These are phyloP conservation scores for Leptarthrus brevirostris DNA, from an alignment of 2,888 invertebrate species.

Conservation along the genomic window DNA sequence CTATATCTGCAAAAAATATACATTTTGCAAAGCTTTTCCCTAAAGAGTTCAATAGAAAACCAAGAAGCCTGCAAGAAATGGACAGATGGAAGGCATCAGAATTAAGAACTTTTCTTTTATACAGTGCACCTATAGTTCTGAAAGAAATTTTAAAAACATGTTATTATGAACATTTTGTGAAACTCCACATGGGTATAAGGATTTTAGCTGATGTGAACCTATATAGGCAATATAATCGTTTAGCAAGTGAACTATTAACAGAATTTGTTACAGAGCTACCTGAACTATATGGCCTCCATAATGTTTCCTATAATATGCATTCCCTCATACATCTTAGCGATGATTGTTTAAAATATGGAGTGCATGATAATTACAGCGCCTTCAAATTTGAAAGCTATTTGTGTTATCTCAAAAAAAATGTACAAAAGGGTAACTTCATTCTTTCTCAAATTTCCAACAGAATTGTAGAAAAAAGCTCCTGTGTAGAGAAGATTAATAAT, in stretches of 20 bases:
- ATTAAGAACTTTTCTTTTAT: neutral
- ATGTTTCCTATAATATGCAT: neutral
- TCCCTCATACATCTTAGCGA: neutral
- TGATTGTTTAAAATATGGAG: neutral
- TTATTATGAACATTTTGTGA: neutral
- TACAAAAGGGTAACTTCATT: neutral
- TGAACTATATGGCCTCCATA: neutral
- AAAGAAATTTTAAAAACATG: neutral
- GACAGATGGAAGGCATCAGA: neutral
- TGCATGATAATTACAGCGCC: neutral
- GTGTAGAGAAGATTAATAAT: neutral
- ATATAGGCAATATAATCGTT: neutral
- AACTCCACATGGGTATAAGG: neutral
- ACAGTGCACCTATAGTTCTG: neutral
- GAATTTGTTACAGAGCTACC: neutral
- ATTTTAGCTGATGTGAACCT: neutral
- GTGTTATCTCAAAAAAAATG: neutral
- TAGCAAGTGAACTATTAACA: neutral
- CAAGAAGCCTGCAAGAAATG: neutral
- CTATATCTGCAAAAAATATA: neutral
- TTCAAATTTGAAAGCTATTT: slow-evolving; percentile 12
- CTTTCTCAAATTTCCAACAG: slow-evolving; percentile 2
- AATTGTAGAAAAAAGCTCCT: neutral
- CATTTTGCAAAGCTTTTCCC: neutral
- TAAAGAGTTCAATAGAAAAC: neutral